Evolutionary conservation across 2,888 invertebrate genomes (phyloP), one percentile per base, ranked within the genome.

Genomic region (Orthosia cruda): DNA sequence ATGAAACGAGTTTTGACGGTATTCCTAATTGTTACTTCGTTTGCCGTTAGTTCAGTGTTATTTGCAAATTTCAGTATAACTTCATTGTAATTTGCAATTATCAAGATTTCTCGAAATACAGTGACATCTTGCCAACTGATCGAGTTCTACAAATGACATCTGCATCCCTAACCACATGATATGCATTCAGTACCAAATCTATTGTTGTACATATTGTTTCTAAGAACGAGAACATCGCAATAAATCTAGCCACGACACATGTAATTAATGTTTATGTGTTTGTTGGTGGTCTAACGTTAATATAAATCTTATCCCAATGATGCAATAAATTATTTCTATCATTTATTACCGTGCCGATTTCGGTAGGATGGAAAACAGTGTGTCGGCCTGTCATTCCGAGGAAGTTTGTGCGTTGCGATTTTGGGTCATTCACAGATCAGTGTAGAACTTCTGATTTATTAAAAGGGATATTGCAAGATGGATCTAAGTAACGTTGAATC

Each of bases 181-280:
- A 70, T 47, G 62, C 57, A 67, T 63, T 83, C 57, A 49, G 64
- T 80, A 74, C 47, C 57, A 73, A 71, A 58, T 83, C 80, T 76
- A 84, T 86, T 86, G 73, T 74, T 65, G 55, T 74, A 70, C 52
- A 50, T 73, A 74, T 73, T 80, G 74, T 73, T 86, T 87, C 85
- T 66, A n/a, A 78, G 82, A 87, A 87, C 49, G 65, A 54, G 77
- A 80, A 71, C 74, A 61, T 32, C 52, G 71, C 64, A 73, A 82
- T 85, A 85, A 85, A 85, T 87, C 79, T 72, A 54, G 50, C n/a
- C 64, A 71, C 74, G 83, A 85, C 86, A 87, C 50, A 70, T 74
- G 77, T 86, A 87, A 86, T 87, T 79, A 87, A 85, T 87, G 87
- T 80, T 77, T 82, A 74, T 81, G 76, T 77, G 79, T 80, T 79